Base-by-base conservation (phyloP, 1,140 invertebrate species). In the Drosophila arizonae region DNA sequence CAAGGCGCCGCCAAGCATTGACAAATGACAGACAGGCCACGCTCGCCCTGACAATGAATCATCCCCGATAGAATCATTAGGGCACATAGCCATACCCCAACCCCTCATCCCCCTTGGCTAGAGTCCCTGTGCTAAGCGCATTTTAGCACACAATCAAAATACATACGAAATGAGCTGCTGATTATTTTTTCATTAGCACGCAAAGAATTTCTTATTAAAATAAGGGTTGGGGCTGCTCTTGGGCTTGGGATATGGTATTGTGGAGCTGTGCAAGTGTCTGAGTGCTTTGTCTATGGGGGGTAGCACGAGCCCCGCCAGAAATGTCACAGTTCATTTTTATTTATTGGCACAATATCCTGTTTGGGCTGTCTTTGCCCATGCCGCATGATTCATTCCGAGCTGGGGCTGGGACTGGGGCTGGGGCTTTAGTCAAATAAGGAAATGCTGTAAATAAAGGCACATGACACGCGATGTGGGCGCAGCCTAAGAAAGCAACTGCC, bases 241-340 rank as follows among this genome's bases (percentile, higher is more conserved):
- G 21, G 39, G 9, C 28, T n/a, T 46, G 28, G 39, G 39, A 13
- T 17, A 48, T 36, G 52, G 41, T 10, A 3, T 11, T 6, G 3
- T 5, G 41, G 4, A 5, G n/a, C 41, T 30, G 28, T 30, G 28
- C 3, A 6, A 3, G 28, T 4, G 28, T 6, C 36, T 39, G 36
- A 39, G 36, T 51, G 11, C 8, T 10, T 15, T n/a, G 46, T 5
- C 45, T 28, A 11, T 48, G 45, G 15, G 43, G 55, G 48, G 48
- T 51, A 28, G 36, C 10, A 46, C 10, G 6, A 55, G 6, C n/a
- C 5, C 21, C 17, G 26, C 72, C 69, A 56, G 61, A 88, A 88
- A 88, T 88, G 84, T 88, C 79, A 79, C 79, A 87, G 84, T 80
- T 86, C 84, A 88, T 88, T 82, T 71, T 88, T 80, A 88, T 87